Conservation (phyloP, 2,888 invertebrate species). For the Reticulitermes lucifugus region DNA sequence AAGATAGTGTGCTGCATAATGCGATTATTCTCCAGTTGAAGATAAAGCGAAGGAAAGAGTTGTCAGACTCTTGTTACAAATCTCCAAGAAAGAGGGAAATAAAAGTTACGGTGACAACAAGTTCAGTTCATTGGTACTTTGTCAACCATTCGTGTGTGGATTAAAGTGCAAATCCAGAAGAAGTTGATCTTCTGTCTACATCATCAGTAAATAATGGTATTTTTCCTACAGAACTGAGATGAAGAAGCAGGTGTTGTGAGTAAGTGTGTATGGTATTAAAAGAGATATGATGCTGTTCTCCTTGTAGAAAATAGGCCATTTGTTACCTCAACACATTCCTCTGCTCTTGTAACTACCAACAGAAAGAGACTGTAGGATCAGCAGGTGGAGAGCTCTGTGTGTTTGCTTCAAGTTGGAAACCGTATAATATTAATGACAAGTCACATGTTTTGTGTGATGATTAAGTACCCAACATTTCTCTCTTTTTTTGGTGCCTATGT, state of each 20-base stretch:
- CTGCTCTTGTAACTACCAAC: not conserved
- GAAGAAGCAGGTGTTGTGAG: constrained; percentile 13
- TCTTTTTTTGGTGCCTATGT: too few relatives aligned
- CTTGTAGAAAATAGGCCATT: constrained; percentile 20
- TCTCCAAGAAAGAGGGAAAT: not conserved
- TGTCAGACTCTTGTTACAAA: not conserved
- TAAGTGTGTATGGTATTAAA: constrained; percentile 15
- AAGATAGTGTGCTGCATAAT: not conserved
- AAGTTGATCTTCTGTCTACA: constrained; percentile 16
- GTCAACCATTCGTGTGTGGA: not conserved
- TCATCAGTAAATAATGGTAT: constrained; percentile 37
- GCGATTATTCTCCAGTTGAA: constrained; percentile 23
- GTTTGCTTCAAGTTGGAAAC: not conserved
- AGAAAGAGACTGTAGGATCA: not conserved
- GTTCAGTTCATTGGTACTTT: not conserved
- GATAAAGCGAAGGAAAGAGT: not conserved
- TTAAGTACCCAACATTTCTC: too few relatives aligned
- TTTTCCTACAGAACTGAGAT: constrained; percentile 39
- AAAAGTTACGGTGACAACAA: not conserved
- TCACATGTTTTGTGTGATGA: too few relatives aligned
- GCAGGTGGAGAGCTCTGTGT: constrained; percentile 8
- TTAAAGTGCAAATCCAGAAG: not conserved
- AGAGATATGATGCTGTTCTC: constrained; percentile 27
- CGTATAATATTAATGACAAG: too few relatives aligned
- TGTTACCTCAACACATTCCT: constrained; percentile 19